Base-by-base conservation (phyloP, 2,797 vertebrate genomes). In the Sebastiscus tertius region DNA sequence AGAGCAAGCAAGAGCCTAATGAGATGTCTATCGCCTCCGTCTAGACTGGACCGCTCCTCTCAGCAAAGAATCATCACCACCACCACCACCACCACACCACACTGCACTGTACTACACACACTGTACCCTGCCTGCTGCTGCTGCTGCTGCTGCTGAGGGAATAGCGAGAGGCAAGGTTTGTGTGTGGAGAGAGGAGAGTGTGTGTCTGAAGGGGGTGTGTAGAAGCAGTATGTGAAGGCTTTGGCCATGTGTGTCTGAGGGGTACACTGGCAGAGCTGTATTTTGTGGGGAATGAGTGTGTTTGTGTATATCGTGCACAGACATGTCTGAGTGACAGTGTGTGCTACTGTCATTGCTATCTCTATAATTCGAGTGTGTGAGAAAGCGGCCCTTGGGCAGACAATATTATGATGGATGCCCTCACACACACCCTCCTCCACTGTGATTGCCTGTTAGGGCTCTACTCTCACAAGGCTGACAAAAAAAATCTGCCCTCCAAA, bases 1-100 rank as follows among this genome's bases (percentile, higher is more conserved):
- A 79, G 87, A 91, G 89, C 69, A 65, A 87, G 91, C 36, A 24
- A 91, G 85, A 93, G 89, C 86, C 93, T 96, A 96, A 96, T 96
- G 95, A 96, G 95, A 95, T 93, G 95, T 95, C 94, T 95, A 93
- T 95, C 92, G 91, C 94, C 95, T 95, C 89, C 81, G 93, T 96
- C 95, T 95, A 95, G 94, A 95, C 94, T 85, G 90, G 89, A 91
- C 91, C 66, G 80, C 84, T 91, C 87, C 92, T 90, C 80, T 89
- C 80, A 81, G 87, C 83, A 80, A 84, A 89, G 89, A 89, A 91
- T 73, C 89, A 87, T 55, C 87, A 87, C 82, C 78, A 79, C 75
- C 75, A 79, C 72, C 24, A 34, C 34, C 89, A 87, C 60, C 87
- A 87, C 82, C 78, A 79, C 75, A 77, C 71, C 75, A 67, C 81